phyloP scores from a whole-genome alignment of 2,113 vertebrate species.

The Rhinolophus sinicus region DNA sequence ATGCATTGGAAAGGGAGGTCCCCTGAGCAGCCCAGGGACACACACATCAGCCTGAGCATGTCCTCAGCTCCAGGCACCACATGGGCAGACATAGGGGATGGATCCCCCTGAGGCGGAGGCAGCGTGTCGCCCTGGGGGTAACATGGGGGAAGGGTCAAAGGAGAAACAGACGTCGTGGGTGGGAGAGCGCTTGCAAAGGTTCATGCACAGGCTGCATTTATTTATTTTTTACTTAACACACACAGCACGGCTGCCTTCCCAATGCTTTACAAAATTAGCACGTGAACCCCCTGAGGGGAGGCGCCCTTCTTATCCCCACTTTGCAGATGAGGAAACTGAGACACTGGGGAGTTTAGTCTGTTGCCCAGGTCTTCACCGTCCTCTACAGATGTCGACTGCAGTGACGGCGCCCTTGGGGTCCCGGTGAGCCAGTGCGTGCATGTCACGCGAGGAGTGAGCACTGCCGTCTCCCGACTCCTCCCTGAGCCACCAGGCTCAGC shows the following conservation, averaged over 20 bases:
- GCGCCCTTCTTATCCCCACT: fast-evolving
- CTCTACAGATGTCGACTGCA: fast-evolving
- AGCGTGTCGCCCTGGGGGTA: fast-evolving
- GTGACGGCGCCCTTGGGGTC: fast-evolving
- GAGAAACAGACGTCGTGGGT: fast-evolving
- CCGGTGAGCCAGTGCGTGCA: fast-evolving
- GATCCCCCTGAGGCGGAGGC: fast-evolving
- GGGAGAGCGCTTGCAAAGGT: fast-evolving
- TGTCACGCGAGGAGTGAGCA: fast-evolving
- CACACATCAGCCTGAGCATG: too few species aligned
- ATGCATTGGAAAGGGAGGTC: fast-evolving
- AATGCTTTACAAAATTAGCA: fast-evolving
- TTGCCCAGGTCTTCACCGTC: fast-evolving
- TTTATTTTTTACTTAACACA: not conserved
- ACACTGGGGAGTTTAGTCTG: fast-evolving
- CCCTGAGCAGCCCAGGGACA: fast-evolving
- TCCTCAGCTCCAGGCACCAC: fast-evolving
- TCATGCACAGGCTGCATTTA: fast-evolving
- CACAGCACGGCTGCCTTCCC: not conserved
- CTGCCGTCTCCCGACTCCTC: fast-evolving
- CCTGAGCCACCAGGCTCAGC: not conserved
- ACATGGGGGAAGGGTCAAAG: fast-evolving
- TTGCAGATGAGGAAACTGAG: not conserved
- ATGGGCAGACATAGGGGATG: not conserved
- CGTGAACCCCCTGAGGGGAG: fast-evolving